Conservation (phyloP, 2,797 vertebrate species). For the Lepus townsendii region DNA sequence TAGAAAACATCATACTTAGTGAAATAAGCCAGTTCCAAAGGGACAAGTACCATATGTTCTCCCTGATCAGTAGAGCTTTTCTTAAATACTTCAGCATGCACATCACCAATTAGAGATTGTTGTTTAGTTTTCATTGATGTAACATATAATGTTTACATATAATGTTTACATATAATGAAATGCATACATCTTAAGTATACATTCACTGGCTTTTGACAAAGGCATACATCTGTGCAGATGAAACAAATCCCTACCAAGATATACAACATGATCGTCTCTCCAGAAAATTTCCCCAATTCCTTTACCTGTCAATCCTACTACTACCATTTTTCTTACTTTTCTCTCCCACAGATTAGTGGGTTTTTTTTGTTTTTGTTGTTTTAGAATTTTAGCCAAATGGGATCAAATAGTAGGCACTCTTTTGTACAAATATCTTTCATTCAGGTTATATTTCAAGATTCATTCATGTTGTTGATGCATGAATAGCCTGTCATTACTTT, state of each 20-base stretch:
- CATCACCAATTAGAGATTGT: background rate
- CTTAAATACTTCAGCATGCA: background rate
- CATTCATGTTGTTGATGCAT: background rate
- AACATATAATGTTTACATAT: background rate
- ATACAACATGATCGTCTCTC: background rate
- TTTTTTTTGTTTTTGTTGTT: background rate
- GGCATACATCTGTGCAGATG: background rate
- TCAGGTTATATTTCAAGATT: background rate
- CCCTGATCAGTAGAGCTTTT: background rate
- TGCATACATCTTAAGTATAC: background rate
- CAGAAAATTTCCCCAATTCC: background rate
- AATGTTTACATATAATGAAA: background rate
- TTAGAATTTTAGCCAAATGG: background rate
- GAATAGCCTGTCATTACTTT: background rate
- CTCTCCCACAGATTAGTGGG: background rate
- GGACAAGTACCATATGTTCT: no score
- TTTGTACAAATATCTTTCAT: background rate
- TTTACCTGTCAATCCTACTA: background rate
- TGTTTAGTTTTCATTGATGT: background rate
- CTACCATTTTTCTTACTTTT: background rate
- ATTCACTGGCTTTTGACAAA: conserved; percentile 15
- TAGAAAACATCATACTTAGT: no score
- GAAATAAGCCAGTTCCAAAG: no score
- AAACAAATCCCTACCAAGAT: background rate
- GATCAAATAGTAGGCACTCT: background rate